A percentile compares a stretch with the other conserved stretches of the same genome.
Conservation (phyloP, 2,888 invertebrate genomes). For the Torymus texanus region DNA sequence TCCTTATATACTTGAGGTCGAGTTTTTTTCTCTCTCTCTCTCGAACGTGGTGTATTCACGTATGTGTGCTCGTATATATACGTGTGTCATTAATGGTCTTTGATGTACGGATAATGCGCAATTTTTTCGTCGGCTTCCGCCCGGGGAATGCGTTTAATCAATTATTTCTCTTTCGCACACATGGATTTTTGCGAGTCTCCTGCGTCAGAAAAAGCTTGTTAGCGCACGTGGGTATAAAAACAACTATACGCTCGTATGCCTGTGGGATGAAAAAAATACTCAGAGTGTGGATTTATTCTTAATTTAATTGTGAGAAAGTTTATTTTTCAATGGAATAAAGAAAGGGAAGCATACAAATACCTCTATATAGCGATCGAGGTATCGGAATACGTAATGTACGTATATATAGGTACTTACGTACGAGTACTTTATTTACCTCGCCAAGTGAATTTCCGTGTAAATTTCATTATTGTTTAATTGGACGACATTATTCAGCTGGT, state of each 20-base stretch:
- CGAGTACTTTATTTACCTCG: neutral
- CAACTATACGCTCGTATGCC: neutral
- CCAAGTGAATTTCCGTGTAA: slow-evolving; percentile 14
- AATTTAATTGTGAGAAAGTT: slow-evolving; percentile 45
- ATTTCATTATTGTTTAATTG: slow-evolving; percentile 34
- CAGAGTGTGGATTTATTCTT: neutral
- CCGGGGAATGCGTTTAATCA: slow-evolving; percentile 37
- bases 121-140: slow-evolving; percentile 2
- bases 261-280: slow-evolving; percentile 2
- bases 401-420: neutral
- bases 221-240: slow-evolving; percentile 13
- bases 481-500: slow-evolving; percentile 15
- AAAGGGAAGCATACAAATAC: too few species aligned
- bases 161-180: slow-evolving; percentile 31
- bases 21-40: slow-evolving; percentile 1
- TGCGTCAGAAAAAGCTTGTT: slow-evolving; percentile 45
- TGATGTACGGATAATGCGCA: slow-evolving; percentile 34
- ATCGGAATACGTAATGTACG: too few species aligned
- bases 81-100: slow-evolving; percentile 39
- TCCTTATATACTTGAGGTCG: neutral
- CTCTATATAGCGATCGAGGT: too few species aligned
- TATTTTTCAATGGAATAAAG: slow-evolving; percentile 7
- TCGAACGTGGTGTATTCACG: too few species aligned
- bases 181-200: slow-evolving; percentile 5
- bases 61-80: too few species aligned